Evolutionary conservation across 2,888 invertebrate species (phyloP), one percentile per base, ranked within the genome.

Genomic region (Stenurella melanura): DNA sequence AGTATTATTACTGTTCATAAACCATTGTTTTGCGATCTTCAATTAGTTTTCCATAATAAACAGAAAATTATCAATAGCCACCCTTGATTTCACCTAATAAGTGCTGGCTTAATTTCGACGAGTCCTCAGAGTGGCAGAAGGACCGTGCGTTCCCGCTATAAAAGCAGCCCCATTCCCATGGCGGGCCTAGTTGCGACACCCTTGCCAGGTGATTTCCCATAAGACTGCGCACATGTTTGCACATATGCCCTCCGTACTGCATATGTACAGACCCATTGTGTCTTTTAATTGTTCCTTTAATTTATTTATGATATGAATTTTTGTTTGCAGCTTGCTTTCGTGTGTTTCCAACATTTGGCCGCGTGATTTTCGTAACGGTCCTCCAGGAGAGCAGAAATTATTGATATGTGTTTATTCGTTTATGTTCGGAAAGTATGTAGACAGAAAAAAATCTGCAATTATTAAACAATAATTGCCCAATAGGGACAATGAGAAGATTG

Each of bases 191-290:
- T 38, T 73, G 67, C 77, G 76, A 80, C 80, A 80, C 80, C 80
- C 81, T 79, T 81, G 86, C 89, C 89, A 90, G 89, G 89, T 90
- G 89, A 90, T 90, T 90, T 90, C 89, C 89, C 89, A 90, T 89
- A 90, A 89, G 89, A 90, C 89, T 87, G 84, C 85, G 88, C 89
- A 89, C 89, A 90, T 90, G 89, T 89, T 89, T 89, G 89, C 89
- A 88, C 89, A 89, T 89, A 89, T 89, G 89, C 88, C 88, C 87
- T 86, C 82, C 82, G 76, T 79, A 78, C 81, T 84, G 85, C 86
- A 85, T 85, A 86, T 77, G 87, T 85, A 87, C 86, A 81, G 83
- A 80, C 80, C 86, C 82, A 87, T 89, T 89, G 88, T 89, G 81
- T 82, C 81, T 85, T 85, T 86, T 89, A 89, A 89, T 89, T 89